phyloP scores from a whole-genome alignment of 2,797 vertebrate species.

The Ciconia nigra region DNA sequence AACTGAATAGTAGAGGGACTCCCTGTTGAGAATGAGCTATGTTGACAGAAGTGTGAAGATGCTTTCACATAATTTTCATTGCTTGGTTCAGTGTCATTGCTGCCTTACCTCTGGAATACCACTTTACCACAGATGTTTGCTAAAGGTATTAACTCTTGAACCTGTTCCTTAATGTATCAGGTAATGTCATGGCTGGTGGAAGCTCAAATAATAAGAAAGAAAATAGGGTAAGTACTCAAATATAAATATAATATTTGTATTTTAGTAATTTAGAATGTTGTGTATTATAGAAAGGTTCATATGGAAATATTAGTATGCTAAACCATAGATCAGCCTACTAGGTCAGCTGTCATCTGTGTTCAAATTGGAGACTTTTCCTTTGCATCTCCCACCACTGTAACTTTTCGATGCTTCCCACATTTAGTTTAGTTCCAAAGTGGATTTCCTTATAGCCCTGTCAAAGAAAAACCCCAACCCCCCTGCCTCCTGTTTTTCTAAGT shows the following conservation, averaged over 20 bases:
- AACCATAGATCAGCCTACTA: neutral
- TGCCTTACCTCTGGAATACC: neutral
- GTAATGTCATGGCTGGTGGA: neutral
- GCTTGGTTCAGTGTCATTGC: neutral
- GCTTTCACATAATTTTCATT: neutral
- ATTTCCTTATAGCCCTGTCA: neutral
- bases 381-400: neutral
- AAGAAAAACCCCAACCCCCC: neutral
- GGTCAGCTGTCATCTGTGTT: neutral
- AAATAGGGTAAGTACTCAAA: slow-evolving; percentile 43
- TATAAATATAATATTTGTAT: neutral
- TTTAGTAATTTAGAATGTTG: neutral
- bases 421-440: neutral
- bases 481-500: neutral
- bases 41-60: neutral
- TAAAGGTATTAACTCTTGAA: neutral
- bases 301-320: neutral
- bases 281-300: neutral
- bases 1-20: neutral
- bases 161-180: slow-evolving; percentile 7
- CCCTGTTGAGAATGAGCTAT: neutral
- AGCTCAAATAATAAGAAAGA: neutral
- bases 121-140: neutral
- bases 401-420: neutral
- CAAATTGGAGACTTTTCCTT: neutral